Percentiles rank a stretch among this genome's conserved stretches.
Conservation (phyloP, 30 jellyfish, hydroid and myxozoan species). For the Clytia hemisphaerica region DNA sequence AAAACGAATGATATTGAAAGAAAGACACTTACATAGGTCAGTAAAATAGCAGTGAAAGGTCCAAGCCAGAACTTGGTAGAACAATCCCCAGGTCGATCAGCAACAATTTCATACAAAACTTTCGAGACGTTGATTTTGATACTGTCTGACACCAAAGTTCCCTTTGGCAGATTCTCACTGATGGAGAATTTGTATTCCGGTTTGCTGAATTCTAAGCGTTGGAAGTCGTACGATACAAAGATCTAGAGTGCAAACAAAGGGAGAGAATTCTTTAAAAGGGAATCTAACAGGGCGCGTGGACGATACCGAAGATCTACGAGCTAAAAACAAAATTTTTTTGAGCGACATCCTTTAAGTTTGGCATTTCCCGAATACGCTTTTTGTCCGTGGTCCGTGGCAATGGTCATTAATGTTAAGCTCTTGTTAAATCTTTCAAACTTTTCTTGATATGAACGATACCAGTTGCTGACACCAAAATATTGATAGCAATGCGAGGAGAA, state of each 20-base stretch:
- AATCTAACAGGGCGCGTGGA: background rate
- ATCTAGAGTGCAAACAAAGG: too few relatives aligned
- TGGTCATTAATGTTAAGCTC: constrained; percentile 7
- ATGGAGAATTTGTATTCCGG: too few relatives aligned
- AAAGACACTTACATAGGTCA: constrained; percentile 2
- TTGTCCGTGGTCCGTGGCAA: constrained; percentile 15
- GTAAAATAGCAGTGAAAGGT: constrained; percentile 20
- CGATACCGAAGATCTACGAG: too few relatives aligned
- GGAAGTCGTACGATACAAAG: too few relatives aligned
- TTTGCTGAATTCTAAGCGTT: too few relatives aligned
- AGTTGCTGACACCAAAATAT: constrained; percentile 2
- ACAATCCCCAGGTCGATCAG: constrained; percentile 2
- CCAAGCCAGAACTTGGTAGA: constrained; percentile 18
- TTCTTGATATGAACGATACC: constrained; percentile 22
- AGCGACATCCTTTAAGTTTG: constrained; percentile 1
- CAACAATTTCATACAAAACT: constrained; percentile 23
- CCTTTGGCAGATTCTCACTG: constrained; percentile 15
- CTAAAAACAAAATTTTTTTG: background rate
- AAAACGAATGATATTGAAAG: background rate
- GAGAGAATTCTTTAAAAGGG: too few relatives aligned
- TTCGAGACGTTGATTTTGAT: constrained; percentile 1
- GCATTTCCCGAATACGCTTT: constrained; percentile 12
- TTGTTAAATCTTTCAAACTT: background rate
- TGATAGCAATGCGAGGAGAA: background rate
- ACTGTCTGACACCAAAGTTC: constrained; percentile 2